A percentile compares a stretch with the other conserved stretches of the same genome.
phyloP scores from a whole-genome alignment of 1,140 invertebrate species.

The Drosophila pseudoananassae region DNA sequence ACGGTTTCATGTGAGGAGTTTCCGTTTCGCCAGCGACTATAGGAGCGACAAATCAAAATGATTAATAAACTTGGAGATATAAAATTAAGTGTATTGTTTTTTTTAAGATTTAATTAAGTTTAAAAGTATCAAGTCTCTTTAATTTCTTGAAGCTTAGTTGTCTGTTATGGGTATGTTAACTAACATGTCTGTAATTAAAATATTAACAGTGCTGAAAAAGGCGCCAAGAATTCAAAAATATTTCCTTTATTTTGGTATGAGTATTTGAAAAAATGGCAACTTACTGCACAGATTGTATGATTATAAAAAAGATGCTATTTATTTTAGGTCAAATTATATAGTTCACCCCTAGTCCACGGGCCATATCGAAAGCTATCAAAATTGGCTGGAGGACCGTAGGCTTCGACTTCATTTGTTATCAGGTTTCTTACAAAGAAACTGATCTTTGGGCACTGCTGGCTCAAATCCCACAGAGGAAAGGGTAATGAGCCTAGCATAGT shows the following conservation, averaged over 20 bases:
- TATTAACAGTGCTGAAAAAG: not conserved
- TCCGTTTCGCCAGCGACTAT: constrained; percentile 13
- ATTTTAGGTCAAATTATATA: not conserved
- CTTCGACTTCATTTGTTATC: constrained; percentile 3
- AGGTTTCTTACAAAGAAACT: constrained; percentile 37
- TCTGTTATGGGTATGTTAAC: not conserved
- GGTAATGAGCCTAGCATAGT: constrained; percentile 29
- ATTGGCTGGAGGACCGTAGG: not conserved
- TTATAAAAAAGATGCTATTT: not conserved
- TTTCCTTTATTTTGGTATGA: not conserved
- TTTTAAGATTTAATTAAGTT: too few relatives aligned
- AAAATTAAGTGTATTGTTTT: too few relatives aligned
- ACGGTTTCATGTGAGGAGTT: constrained; percentile 20
- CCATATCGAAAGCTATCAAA: not conserved
- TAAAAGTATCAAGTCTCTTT: too few relatives aligned
- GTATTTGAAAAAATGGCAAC: too few relatives aligned
- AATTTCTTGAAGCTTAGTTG: not conserved
- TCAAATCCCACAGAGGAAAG: constrained; percentile 17
- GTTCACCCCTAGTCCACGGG: not conserved
- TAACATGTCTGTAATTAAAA: not conserved
- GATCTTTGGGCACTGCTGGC: constrained; percentile 28
- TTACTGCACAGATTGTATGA: too few relatives aligned
- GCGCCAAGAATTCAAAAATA: not conserved
- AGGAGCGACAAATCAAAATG: not conserved
- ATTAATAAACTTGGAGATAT: constrained; percentile 6